Conservation (phyloP, 2,888 invertebrate species). For the Ligdia adustata region DNA sequence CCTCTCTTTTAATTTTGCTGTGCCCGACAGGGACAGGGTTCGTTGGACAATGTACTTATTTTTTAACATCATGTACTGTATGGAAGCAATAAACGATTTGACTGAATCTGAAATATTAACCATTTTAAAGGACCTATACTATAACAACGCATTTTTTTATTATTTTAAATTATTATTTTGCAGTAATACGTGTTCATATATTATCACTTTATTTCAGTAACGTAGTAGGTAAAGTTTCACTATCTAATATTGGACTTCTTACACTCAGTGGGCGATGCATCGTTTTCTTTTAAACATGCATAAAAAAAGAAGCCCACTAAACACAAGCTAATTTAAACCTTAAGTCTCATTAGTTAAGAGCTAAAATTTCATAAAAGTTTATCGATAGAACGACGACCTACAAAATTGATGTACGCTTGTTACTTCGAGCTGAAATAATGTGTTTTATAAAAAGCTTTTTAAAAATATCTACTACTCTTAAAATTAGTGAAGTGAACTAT, state of each 20-base stretch:
- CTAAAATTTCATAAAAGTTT: neutral
- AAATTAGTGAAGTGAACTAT: constrained; percentile 15
- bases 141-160: too few species aligned
- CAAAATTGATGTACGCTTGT: constrained; percentile 34
- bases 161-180: too few species aligned
- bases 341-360: constrained; percentile 7
- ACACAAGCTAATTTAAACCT: constrained; percentile 35
- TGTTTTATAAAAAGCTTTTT: constrained; percentile 34
- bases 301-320: constrained; percentile 42
- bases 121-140: too few species aligned
- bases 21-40: too few species aligned
- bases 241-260: constrained; percentile 48
- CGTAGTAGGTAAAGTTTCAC: constrained; percentile 45
- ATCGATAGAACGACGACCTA: constrained; percentile 25
- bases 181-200: too few species aligned
- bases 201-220: constrained; percentile 44
- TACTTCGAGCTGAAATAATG: constrained; percentile 38
- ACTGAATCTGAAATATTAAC: too few species aligned
- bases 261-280: constrained; percentile 55
- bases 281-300: constrained; percentile 49
- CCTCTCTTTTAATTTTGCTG: too few species aligned
- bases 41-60: too few species aligned
- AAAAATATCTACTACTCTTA: constrained; percentile 34
- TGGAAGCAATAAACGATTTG: too few species aligned
- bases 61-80: too few species aligned